phyloP scores from a whole-genome alignment of 1,140 invertebrate species.

The Bombus superbus region DNA sequence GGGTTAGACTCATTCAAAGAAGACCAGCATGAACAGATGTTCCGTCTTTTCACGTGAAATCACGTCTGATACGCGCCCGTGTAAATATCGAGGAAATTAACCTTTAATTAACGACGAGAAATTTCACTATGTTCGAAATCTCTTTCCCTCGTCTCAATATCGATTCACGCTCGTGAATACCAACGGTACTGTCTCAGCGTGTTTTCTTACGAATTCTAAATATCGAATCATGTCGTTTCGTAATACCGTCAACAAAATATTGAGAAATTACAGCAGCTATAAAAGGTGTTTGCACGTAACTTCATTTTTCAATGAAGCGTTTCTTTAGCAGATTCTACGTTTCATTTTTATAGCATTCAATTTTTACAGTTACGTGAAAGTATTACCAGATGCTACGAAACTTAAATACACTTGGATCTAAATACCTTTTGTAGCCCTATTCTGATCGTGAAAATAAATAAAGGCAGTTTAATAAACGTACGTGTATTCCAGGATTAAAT shows the following conservation, averaged over 20 bases:
- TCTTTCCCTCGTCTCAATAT: not conserved
- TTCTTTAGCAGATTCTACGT: not conserved
- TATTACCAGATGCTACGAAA: not conserved
- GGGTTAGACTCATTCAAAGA: slow-evolving; percentile 63
- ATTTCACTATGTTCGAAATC: not conserved
- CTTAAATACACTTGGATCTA: not conserved
- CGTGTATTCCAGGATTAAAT: not conserved
- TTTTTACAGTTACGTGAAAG: not conserved
- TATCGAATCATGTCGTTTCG: not conserved
- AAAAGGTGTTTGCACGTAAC: not conserved
- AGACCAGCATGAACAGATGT: slow-evolving; percentile 28
- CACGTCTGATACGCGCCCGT: slow-evolving; percentile 35
- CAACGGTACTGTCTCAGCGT: not conserved
- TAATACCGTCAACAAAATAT: not conserved
- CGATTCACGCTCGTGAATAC: not conserved
- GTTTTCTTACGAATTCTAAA: not conserved
- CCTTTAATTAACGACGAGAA: slow-evolving; percentile 24
- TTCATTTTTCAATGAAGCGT: not conserved
- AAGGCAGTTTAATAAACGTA: not conserved
- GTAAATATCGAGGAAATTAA: slow-evolving; percentile 67
- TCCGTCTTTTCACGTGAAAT: slow-evolving; percentile 53
- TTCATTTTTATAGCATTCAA: not conserved
- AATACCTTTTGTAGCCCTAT: not conserved
- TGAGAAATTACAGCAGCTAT: not conserved
- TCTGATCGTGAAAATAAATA: not conserved